These are phyloP conservation scores for Hippocampus abdominalis DNA, from an alignment of 2,113 vertebrate species.

Conservation along the genomic window DNA sequence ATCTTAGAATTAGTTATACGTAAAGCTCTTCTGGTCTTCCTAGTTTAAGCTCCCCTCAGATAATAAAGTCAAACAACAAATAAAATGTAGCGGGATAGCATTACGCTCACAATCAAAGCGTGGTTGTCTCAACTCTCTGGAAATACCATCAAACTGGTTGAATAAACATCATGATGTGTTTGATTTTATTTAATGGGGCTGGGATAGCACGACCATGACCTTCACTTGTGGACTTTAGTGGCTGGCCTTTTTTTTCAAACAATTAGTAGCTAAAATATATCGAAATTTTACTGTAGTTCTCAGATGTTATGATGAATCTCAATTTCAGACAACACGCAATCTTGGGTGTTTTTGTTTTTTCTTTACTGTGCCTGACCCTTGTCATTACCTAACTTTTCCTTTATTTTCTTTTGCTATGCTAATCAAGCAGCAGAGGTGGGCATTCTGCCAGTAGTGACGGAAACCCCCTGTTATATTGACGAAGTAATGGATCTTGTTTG, in stretches of 20 bases:
- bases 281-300: neutral
- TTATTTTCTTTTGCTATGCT: neutral
- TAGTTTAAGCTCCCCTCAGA: slow-evolving; percentile 9
- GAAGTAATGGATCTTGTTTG: no score
- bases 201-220: neutral
- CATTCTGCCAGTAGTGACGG: no score
- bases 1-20: slow-evolving; percentile 34
- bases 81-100: slow-evolving; percentile 2
- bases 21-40: slow-evolving; percentile 32
- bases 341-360: neutral
- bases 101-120: neutral
- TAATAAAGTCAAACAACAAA: slow-evolving; percentile 16
- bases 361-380: neutral
- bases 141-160: neutral
- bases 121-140: neutral
- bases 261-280: neutral
- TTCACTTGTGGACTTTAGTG: neutral
- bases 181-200: slow-evolving; percentile 3
- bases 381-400: neutral
- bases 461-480: no score
- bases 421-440: neutral
- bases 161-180: neutral
- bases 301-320: neutral
- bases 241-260: neutral
- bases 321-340: neutral